Conservation (phyloP, 92 coral and sea anemone genomes). For the Zoanthus gigantus region DNA sequence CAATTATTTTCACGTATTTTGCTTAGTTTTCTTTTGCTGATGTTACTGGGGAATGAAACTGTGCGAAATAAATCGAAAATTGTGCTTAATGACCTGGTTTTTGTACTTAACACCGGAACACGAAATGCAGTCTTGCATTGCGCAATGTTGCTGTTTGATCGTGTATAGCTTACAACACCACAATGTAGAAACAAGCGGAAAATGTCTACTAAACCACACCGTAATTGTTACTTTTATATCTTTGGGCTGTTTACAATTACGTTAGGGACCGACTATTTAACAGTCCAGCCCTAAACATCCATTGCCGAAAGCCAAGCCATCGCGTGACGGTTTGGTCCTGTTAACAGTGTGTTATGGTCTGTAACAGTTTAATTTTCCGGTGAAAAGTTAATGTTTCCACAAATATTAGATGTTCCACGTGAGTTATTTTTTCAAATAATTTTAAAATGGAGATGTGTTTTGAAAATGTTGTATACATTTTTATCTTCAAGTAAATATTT, state of each 20-base stretch:
- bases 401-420: no score
- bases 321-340: not conserved
- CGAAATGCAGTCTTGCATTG: not conserved
- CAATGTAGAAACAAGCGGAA: not conserved
- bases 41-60: not conserved
- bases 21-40: not conserved
- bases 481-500: not conserved
- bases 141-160: not conserved
- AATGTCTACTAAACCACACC: not conserved
- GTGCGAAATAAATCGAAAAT: not conserved
- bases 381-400: not conserved
- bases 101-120: not conserved
- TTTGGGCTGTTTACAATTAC: not conserved
- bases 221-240: not conserved
- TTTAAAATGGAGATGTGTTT: not conserved
- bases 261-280: not conserved
- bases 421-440: not conserved
- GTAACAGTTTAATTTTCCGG: not conserved
- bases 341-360: not conserved
- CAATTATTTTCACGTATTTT: not conserved
- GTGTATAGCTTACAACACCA: not conserved
- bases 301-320: not conserved
- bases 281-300: not conserved
- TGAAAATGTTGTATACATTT: not conserved
- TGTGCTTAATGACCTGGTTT: not conserved